Evolutionary conservation across 2,113 vertebrate species (phyloP).

Genomic region (Sialia sialis): DNA sequence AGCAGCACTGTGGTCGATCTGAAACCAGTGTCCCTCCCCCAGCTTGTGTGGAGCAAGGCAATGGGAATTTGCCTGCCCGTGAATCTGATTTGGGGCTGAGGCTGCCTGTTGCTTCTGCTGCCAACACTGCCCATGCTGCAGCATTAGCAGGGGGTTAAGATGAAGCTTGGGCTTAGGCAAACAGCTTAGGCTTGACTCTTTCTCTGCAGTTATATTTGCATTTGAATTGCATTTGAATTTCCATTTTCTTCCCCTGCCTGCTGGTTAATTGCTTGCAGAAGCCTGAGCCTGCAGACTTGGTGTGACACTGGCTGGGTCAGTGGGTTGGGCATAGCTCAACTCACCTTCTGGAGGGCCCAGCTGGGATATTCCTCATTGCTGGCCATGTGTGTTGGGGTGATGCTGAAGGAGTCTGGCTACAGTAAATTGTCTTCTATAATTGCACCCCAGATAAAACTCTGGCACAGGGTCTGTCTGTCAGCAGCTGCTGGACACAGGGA

Average conservation of each 20-base stretch:
- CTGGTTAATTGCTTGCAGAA: constrained; percentile 25
- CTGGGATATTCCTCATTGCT: not conserved
- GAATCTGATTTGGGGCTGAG: not conserved
- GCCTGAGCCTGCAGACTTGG: not conserved
- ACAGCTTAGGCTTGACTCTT: constrained; percentile 11
- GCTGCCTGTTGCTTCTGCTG: not conserved
- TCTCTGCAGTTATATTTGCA: constrained; percentile 42
- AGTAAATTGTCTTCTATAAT: not conserved
- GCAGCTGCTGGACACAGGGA: not conserved
- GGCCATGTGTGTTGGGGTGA: not conserved
- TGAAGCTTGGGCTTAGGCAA: not conserved
- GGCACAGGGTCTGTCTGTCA: not conserved
- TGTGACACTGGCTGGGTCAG: not conserved
- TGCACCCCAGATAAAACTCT: not conserved
- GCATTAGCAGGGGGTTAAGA: not conserved
- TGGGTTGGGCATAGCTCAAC: not conserved
- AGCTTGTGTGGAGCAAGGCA: fast-evolving
- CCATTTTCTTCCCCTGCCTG: not conserved
- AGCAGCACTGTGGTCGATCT: not conserved
- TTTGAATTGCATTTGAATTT: constrained; percentile 19
- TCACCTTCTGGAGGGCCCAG: not conserved
- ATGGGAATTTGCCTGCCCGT: not conserved
- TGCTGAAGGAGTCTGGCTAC: not conserved
- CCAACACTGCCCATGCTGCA: not conserved
- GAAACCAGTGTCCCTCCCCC: not conserved